Evolutionary conservation across 2,888 invertebrate species (phyloP).

Genomic region (Schizotus pectinicornis): DNA sequence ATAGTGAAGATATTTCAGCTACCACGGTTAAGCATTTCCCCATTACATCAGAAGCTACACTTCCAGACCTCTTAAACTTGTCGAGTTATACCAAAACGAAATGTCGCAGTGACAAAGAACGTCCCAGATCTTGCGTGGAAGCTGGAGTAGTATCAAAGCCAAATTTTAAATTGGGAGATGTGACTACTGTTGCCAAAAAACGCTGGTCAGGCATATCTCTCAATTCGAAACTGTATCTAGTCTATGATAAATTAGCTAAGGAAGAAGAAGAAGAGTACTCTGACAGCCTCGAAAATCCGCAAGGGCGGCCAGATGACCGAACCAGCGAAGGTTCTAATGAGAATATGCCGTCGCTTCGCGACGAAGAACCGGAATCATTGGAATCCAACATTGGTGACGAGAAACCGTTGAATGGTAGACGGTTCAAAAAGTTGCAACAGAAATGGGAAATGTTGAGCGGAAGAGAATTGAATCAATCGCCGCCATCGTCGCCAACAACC

Average conservation of each 20-base stretch:
- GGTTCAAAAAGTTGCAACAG: slow-evolving; percentile 77
- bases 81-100: slow-evolving; percentile 60
- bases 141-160: slow-evolving; percentile 52
- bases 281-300: slow-evolving; percentile 71
- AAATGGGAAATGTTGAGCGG: slow-evolving; percentile 82
- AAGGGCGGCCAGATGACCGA: slow-evolving; percentile 26
- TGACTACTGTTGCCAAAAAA: slow-evolving; percentile 62
- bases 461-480: slow-evolving; percentile 55
- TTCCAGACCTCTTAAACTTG: slow-evolving; percentile 64
- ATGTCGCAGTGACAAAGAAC: slow-evolving; percentile 56
- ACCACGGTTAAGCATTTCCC: slow-evolving; percentile 61
- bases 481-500: slow-evolving; percentile 56
- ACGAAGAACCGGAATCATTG: slow-evolving; percentile 53
- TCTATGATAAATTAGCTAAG: slow-evolving; percentile 71
- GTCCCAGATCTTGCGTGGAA: slow-evolving; percentile 77
- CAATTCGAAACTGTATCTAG: slow-evolving; percentile 74
- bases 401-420: slow-evolving; percentile 64
- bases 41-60: slow-evolving; percentile 46
- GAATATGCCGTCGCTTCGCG: slow-evolving; percentile 33
- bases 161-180: slow-evolving; percentile 55
- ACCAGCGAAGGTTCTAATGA: slow-evolving; percentile 35
- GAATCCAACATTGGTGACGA: slow-evolving; percentile 55
- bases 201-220: slow-evolving; percentile 77
- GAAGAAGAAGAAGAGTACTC: slow-evolving; percentile 75
- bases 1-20: slow-evolving; percentile 54